Base-by-base conservation (phyloP, 2,888 invertebrate genomes). In the Habrosyne pyritoides region DNA sequence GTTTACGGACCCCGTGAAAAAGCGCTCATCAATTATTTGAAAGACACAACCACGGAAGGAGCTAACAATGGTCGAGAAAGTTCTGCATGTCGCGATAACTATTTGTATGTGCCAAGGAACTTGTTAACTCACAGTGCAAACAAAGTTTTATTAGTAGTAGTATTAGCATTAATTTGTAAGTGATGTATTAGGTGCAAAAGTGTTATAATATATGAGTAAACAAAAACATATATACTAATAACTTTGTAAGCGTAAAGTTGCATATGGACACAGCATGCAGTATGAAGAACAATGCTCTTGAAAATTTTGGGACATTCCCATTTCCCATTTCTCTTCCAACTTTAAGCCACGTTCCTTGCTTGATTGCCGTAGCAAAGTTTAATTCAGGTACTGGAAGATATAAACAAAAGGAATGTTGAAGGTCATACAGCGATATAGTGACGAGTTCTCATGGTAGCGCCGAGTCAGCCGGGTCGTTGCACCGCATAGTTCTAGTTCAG, bases 401-500 rank as follows among this genome's bases (percentile, higher is more conserved):
- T n/a, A n/a, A n/a, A n/a, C 10, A 12, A 12, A 30, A 30, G 5
- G 33, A n/a, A 6, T 33, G 33, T 42, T 42, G 42, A 14, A 42
- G 42, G 42, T 42, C 18, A 42, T 5, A n/a, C 2, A 57, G 61
- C 52, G 62, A 59, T 60, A 55, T 60, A 48, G 50, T 49, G 55
- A 53, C 61, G 78, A 75, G 75, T 72, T 71, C 57, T 64, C 54
- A 60, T 77, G 60, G 84, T 82, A 79, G 71, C 63, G 71, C 66
- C 60, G 55, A 51, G 18, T 42, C 6, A 28, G 50, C 48, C 65
- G 71, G 87, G 88, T 87, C 84, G 77, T 84, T 86, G 84, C 80
- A 80, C 84, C 66, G 67, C 54, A 63, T 67, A 76, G 83, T 78
- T 81, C 79, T 84, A 87, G 85, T 84, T 83, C 84, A 84, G 78